Evolutionary conservation across 2,797 vertebrate genomes (phyloP), one percentile per base, ranked within the genome.

Genomic region (Linurgus olivaceus): DNA sequence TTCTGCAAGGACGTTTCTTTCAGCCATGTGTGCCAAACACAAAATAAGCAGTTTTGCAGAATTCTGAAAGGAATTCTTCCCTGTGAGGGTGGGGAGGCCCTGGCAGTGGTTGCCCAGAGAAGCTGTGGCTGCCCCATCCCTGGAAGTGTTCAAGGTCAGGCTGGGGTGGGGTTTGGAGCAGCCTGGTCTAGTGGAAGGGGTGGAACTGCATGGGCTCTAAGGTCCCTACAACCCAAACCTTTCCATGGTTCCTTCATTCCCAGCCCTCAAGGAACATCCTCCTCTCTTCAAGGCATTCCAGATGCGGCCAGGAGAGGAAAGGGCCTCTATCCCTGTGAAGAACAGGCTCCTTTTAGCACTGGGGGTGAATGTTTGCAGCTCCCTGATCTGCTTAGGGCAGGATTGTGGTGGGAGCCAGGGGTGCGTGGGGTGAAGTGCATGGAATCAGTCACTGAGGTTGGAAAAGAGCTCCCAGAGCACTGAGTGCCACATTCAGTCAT

Each of bases 181-280:
- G 0, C 20, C 52, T 52, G 47, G 29, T 0, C 0, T 13, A 2
- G 29, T 24, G 59, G 45, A 3, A 47, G 14, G 33, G 38, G 51
- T 50, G n/a, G 37, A 3, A 20, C 37, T 65, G 37, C 7, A 2
- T 31, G 45, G 17, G 8, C 24, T 52, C 25, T 9, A 5, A 44
- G 31, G n/a, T 63, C 12, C 29, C 33, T 52, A 10, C 52, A 40
- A 11, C 20, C 15, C 76, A 59, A n/a, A 50, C 18, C 50, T 28
- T 37, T 23, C 35, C 4, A 2, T 21, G 40, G 6, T 31, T 35
- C 35, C 10, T 0, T 17, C 6, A 33, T 90, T 23, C 11, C 20
- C 21, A 13, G 42, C 10, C 66, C 68, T 59, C 0, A 4, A 44
- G 50, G 4, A 11, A 9, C 5, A 23, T 48, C 42, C 25, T 26